Evolutionary conservation across 2,797 vertebrate species (phyloP), one percentile per base, ranked within the genome.

Genomic region (Melanotaenia nigrans): DNA sequence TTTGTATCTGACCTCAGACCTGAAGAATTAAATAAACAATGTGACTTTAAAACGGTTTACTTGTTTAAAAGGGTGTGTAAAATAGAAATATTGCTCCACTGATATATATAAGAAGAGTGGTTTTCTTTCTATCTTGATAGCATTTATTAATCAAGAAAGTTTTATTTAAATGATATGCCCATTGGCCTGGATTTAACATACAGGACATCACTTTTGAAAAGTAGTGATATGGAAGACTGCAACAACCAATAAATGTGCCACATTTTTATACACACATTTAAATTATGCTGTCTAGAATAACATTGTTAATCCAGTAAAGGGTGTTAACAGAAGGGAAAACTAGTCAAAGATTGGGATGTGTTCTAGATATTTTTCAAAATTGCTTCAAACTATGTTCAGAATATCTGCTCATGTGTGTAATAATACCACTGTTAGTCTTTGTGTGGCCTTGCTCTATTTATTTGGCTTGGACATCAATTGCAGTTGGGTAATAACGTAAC

Each of bases 381-480:
- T 18, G 24, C 55, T 10, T 8, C 57, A 28, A 45, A 16, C 5
- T 64, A 28, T 47, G 33, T 36, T 65, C 30, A 12, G 59, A 61
- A 74, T 56, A 20, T 60, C 0, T 8, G 16, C 16, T 33, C 62
- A 8, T 42, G 5, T 71, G 1, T 73, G 73, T 75, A 58, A 36
- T 73, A 30, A 61, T 24, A 3, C 20, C 24, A 24, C 16, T 24
- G 66, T 73, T 53, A 40, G 22, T 65, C 33, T 49, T 70, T 72
- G 13, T 70, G 55, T 45, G 65, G 75, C 79, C 47, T 60, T 66
- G 61, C 24, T 47, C 51, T 75, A 38, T 59, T 62, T 79, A 59
- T 82, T 81, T 82, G 59, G 4, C 30, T 68, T 75, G 68, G 59
- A 54, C 57, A 3, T 40, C 28, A 33, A 58, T 38, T 30, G 16